A percentile compares a stretch with the other conserved stretches of the same genome.
phyloP scores from a whole-genome alignment of 2,797 vertebrate species.

The Acanthurus tractus region DNA sequence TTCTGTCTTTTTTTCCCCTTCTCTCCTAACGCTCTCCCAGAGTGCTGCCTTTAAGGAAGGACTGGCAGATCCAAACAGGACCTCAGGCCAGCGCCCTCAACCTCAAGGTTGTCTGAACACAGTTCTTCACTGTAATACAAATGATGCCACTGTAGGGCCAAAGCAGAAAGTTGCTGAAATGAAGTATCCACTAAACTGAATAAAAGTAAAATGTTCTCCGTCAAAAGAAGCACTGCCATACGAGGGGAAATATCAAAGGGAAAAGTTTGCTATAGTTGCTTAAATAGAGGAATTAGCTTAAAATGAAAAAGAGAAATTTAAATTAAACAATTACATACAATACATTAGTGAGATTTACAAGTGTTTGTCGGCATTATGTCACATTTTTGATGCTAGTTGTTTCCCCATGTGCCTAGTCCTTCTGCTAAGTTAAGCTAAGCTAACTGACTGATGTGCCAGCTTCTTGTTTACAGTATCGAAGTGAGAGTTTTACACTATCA shows the following conservation, averaged over 20 bases:
- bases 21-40: conserved; percentile 78
- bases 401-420: not conserved
- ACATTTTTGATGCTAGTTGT: not conserved
- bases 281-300: not conserved
- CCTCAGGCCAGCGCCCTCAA: conserved; percentile 91
- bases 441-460: conserved; percentile 3
- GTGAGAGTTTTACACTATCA: not conserved
- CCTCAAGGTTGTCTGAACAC: conserved; percentile 99
- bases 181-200: not conserved
- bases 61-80: conserved; percentile 89
- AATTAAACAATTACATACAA: not conserved
- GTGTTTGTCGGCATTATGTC: not conserved
- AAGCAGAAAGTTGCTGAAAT: conserved; percentile 84
- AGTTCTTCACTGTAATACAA: conserved; percentile 93
- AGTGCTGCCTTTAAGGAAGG: conserved; percentile 91
- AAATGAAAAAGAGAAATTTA: not conserved
- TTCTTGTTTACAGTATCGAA: not conserved
- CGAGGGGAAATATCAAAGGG: not conserved
- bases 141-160: conserved; percentile 84
- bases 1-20: not conserved
- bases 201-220: not conserved
- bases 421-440: conserved; percentile 4
- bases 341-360: not conserved
- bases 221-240: conserved; percentile 34
- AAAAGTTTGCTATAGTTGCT: not conserved